Conservation (phyloP, 2,797 vertebrate genomes). For the Siniperca undulata region DNA sequence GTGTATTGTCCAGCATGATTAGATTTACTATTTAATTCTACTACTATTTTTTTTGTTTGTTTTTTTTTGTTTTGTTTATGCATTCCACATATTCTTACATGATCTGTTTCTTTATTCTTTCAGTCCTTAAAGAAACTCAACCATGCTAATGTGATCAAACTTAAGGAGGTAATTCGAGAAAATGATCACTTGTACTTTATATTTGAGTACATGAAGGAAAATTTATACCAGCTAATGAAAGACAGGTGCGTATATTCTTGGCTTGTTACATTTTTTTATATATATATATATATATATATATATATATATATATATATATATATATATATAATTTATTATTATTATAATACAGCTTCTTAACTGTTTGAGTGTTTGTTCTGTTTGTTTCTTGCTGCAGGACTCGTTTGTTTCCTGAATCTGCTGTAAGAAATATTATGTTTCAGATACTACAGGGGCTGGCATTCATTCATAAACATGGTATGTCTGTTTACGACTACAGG, state of each 20-base stretch:
- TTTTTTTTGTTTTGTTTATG: neutral
- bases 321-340: too few species aligned
- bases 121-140: slow-evolving; percentile 99
- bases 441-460: slow-evolving; percentile 98
- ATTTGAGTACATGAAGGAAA: slow-evolving; percentile 99
- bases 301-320: too few species aligned
- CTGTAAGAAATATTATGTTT: slow-evolving; percentile 98
- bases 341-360: neutral
- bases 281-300: too few species aligned
- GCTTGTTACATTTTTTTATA: neutral
- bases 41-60: neutral
- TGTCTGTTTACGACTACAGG: neutral
- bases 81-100: slow-evolving; percentile 19
- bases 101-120: slow-evolving; percentile 54
- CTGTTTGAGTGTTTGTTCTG: slow-evolving; percentile 1
- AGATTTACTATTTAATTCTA: slow-evolving; percentile 15
- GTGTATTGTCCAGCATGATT: slow-evolving; percentile 73
- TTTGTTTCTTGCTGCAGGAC: slow-evolving; percentile 88
- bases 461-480: slow-evolving; percentile 94
- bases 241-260: slow-evolving; percentile 92
- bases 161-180: slow-evolving; percentile 98
- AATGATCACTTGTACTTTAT: slow-evolving; percentile 99
- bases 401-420: slow-evolving; percentile 97
- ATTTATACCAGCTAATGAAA: slow-evolving; percentile 99
- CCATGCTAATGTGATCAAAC: slow-evolving; percentile 97